A percentile compares a stretch with the other conserved stretches of the same genome.
Evolutionary conservation across 2,888 invertebrate species (phyloP).

Genomic region (Dysmachus trigonus): DNA sequence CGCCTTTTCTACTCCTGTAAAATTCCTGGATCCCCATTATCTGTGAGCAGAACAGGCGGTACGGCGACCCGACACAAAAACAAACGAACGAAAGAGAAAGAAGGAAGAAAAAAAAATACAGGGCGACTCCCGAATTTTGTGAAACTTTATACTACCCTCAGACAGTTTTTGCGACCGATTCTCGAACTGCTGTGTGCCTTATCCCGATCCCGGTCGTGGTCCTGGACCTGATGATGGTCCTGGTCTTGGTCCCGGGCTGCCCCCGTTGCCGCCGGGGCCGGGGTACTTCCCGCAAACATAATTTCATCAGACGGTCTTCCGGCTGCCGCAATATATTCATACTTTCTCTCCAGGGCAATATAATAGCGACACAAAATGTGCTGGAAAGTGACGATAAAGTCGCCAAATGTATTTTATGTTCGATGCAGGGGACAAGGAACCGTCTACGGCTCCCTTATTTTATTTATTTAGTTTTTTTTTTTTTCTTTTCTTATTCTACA

Average conservation of each 20-base stretch:
- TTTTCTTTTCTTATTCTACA: too few species aligned
- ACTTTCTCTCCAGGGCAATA: constrained; percentile 4
- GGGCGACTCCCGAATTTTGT: not conserved
- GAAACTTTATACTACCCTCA: not conserved
- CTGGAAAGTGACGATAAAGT: constrained; percentile 26
- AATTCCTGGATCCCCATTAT: not conserved
- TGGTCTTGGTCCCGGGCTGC: too few species aligned
- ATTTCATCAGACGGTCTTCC: constrained; percentile 35
- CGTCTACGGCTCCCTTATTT: not conserved
- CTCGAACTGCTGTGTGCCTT: not conserved
- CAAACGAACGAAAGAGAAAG: not conserved
- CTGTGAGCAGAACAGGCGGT: not conserved
- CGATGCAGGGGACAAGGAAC: not conserved
- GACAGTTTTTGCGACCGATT: not conserved
- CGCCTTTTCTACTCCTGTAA: not conserved
- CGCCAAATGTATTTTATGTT: constrained; percentile 13
- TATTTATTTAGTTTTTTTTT: not conserved
- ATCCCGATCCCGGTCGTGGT: not conserved
- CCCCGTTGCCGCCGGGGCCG: too few species aligned
- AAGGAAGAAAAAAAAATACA: not conserved
- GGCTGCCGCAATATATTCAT: constrained; percentile 36
- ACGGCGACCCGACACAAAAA: not conserved
- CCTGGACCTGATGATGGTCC: too few species aligned
- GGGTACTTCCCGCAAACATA: not conserved
- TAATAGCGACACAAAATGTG: constrained; percentile 25